Evolutionary conservation across 2,113 vertebrate species (phyloP).

Genomic region (Prochilodus magdalenae): DNA sequence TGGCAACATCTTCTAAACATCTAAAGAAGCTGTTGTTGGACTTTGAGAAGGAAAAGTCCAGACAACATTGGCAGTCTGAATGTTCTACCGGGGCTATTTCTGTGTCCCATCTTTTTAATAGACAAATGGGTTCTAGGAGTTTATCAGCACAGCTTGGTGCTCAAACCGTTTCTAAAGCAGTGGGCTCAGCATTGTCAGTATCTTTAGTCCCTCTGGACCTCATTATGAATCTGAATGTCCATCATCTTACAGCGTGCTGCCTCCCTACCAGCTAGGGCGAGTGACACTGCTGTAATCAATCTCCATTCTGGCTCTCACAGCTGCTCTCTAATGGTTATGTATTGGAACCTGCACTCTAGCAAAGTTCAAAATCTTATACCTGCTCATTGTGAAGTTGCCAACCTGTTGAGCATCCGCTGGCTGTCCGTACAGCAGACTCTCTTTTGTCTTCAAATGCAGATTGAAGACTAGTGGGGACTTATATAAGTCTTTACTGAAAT

Average conservation of each 20-base stretch:
- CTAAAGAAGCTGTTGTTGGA: no score
- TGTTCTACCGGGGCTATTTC: neutral
- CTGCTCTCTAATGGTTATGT: conserved; percentile 57
- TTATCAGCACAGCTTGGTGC: neutral
- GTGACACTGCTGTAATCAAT: conserved; percentile 52
- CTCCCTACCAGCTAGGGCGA: neutral
- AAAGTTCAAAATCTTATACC: conserved; percentile 3
- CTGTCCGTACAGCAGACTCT: no score
- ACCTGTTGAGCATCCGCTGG: neutral
- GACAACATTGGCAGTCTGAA: neutral
- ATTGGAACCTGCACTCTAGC: neutral
- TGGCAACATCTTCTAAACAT: no score
- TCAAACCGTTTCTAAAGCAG: neutral
- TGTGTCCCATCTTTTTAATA: neutral
- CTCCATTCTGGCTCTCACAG: conserved; percentile 55
- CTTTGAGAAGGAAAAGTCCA: neutral
- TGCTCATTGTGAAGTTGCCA: neutral
- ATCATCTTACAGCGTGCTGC: neutral
- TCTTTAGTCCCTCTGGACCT: neutral
- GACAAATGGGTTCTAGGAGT: neutral
- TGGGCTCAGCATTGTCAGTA: neutral
- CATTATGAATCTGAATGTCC: neutral
- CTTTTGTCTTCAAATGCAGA: no score
- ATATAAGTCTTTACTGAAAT: no score
- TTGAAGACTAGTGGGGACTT: no score